phyloP scores from a whole-genome alignment of 2,888 invertebrate species.

The Cephus runcator region DNA sequence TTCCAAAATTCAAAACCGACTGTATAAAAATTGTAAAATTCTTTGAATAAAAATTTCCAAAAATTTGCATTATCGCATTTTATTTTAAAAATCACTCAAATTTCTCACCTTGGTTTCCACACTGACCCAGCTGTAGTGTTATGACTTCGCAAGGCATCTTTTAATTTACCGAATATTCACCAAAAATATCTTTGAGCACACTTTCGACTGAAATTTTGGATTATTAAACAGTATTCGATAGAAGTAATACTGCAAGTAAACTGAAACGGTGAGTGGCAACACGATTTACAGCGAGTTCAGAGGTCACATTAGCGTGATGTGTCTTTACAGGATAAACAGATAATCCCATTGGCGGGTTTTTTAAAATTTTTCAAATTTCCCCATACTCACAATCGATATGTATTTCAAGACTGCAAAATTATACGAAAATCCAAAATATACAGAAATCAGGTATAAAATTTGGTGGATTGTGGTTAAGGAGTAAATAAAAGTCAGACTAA shows the following conservation, averaged over 20 bases:
- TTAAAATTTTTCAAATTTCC: neutral
- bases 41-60: neutral
- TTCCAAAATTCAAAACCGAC: constrained; percentile 99
- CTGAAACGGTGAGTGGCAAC: neutral
- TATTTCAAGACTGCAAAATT: neutral
- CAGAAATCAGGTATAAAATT: too few species aligned
- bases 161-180: neutral
- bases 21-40: constrained; percentile 54
- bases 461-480: neutral
- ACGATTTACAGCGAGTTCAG: neutral
- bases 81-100: neutral
- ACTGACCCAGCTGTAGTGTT: constrained; percentile 96
- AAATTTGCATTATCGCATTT: neutral
- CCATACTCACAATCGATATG: neutral
- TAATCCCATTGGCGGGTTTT: neutral
- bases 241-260: neutral
- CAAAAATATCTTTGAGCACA: neutral
- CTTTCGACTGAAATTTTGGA: neutral
- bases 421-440: too few species aligned
- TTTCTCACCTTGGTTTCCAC: constrained; percentile 95
- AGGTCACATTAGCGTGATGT: neutral
- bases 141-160: constrained; percentile 98
- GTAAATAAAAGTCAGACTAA: neutral
- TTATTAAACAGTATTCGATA: neutral
- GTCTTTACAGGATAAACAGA: neutral